These are phyloP conservation scores for Rhynchotus rufescens DNA, from an alignment of 2,797 vertebrate genomes.

Conservation along the genomic window DNA sequence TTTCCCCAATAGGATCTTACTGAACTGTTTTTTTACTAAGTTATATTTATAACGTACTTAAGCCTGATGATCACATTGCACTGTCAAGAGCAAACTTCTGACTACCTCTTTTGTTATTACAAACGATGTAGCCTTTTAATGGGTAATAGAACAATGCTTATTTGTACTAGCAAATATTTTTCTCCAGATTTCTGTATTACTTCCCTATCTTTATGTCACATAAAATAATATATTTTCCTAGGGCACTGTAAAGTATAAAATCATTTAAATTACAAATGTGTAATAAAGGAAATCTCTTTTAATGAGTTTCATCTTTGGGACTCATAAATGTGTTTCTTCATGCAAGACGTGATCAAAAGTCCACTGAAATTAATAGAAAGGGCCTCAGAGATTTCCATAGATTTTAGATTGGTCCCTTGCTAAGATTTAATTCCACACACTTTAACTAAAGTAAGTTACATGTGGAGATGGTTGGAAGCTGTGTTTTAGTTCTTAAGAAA, in stretches of 20 bases:
- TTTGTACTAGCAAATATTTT: not conserved
- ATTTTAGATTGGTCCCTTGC: slow-evolving; percentile 33
- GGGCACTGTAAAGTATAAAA: slow-evolving; percentile 39
- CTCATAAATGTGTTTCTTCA: slow-evolving; percentile 36
- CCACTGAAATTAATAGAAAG: slow-evolving; percentile 23
- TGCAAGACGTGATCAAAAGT: slow-evolving; percentile 8
- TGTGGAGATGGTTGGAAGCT: not conserved
- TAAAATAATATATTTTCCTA: slow-evolving; percentile 23
- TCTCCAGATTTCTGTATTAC: not conserved
- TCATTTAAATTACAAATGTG: not conserved
- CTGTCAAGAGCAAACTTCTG: not conserved
- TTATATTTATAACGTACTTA: not conserved
- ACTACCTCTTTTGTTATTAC: not conserved
- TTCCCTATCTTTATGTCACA: not conserved
- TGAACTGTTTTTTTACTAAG: not conserved
- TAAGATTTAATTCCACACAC: slow-evolving; percentile 26
- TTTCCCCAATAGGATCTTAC: not conserved
- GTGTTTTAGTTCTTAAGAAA: slow-evolving; percentile 16
- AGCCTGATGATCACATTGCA: rapidly evolving
- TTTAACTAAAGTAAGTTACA: slow-evolving; percentile 30
- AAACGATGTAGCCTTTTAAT: not conserved
- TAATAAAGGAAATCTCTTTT: slow-evolving; percentile 39
- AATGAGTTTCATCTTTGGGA: slow-evolving; percentile 32
- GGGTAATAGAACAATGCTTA: not conserved
- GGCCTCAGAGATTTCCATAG: slow-evolving; percentile 23